phyloP scores from a whole-genome alignment of 2,113 vertebrate species.

The Fregetta grallaria region DNA sequence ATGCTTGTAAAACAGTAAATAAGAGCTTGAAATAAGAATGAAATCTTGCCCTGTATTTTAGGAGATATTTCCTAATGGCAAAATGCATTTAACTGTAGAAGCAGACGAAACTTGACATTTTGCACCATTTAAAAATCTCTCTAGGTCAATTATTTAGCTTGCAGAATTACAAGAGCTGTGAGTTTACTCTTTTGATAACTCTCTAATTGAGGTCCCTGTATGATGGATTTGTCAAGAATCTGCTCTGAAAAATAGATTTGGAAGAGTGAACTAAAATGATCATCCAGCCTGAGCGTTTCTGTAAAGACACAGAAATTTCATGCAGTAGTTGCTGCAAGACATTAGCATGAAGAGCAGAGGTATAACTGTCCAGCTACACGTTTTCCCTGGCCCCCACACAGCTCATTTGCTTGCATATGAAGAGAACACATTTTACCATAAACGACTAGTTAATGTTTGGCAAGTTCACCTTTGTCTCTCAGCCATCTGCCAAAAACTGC shows the following conservation, averaged over 20 bases:
- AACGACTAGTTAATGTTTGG: background rate
- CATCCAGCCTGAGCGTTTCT: background rate
- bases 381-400: background rate
- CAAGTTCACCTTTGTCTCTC: background rate
- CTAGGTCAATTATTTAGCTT: background rate
- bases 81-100: background rate
- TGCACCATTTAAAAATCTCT: background rate
- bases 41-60: background rate
- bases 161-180: background rate
- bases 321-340: background rate
- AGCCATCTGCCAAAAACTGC: background rate
- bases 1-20: background rate
- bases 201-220: background rate
- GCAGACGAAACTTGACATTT: background rate
- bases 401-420: background rate
- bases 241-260: background rate
- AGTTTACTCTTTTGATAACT: background rate
- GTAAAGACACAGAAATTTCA: background rate
- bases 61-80: background rate
- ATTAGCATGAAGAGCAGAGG: background rate
- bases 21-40: background rate
- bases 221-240: background rate
- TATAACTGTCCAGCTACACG: fast-evolving
- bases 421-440: background rate
- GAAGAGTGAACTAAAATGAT: background rate